Evolutionary conservation across 2,113 vertebrate species (phyloP).

Genomic region (Neodon shergylaensis): DNA sequence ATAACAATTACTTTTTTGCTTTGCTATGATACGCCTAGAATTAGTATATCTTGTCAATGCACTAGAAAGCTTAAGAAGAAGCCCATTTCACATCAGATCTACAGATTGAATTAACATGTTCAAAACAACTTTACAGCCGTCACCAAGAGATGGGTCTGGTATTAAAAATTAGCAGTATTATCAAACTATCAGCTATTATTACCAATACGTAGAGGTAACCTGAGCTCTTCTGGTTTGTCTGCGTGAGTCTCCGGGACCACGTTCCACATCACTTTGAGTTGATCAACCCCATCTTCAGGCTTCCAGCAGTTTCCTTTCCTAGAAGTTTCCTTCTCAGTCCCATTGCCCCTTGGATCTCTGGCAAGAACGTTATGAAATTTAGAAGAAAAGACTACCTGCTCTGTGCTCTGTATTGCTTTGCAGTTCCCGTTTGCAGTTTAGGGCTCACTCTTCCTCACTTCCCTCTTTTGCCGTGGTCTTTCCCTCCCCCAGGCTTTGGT

Average conservation of each 20-base stretch:
- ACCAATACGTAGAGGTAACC: background rate
- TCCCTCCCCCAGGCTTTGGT: background rate
- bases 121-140: background rate
- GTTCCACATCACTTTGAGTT: background rate
- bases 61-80: slow-evolving; percentile 38
- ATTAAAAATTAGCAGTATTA: background rate
- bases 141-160: background rate
- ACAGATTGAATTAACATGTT: background rate
- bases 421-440: background rate
- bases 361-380: slow-evolving; percentile 33
- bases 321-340: background rate
- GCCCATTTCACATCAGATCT: background rate
- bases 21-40: background rate
- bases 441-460: background rate
- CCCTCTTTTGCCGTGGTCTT: background rate
- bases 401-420: background rate
- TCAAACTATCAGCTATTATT: background rate
- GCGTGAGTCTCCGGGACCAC: background rate
- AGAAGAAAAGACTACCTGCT: background rate
- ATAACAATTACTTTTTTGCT: slow-evolving; percentile 20
- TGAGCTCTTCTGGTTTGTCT: background rate
- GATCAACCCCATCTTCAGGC: background rate
- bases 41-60: slow-evolving; percentile 19
- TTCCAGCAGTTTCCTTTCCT: background rate
- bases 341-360: slow-evolving; percentile 2